phyloP scores from a whole-genome alignment of 2,113 vertebrate species.

The Lasiurus cinereus region DNA sequence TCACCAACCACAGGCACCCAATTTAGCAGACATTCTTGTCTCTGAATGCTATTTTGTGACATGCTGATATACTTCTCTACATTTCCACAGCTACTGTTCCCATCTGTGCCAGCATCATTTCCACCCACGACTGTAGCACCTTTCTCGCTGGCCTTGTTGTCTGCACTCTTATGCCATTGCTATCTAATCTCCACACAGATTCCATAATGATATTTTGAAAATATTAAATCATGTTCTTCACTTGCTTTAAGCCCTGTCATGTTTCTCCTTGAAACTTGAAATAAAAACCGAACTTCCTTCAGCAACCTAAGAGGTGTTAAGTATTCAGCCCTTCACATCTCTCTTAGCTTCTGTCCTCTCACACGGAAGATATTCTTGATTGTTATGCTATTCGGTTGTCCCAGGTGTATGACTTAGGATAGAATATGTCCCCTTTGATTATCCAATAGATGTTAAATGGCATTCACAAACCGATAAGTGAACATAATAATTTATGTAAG shows the following conservation, averaged over 20 bases:
- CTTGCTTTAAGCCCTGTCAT: background rate
- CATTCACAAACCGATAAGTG: background rate
- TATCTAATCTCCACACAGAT: background rate
- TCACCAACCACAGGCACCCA: accelerated
- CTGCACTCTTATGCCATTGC: background rate
- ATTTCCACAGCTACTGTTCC: background rate
- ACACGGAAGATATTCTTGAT: background rate
- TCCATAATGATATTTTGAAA: background rate
- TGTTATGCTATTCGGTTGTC: background rate
- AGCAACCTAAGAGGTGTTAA: background rate
- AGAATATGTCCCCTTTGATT: background rate
- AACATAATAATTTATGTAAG: background rate
- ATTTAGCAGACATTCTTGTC: background rate
- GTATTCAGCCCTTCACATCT: background rate
- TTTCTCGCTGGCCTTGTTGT: background rate
- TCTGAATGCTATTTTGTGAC: background rate
- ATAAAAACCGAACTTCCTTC: background rate
- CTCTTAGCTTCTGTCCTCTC: background rate
- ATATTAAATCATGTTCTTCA: background rate
- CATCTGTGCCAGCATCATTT: background rate
- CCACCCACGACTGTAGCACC: accelerated
- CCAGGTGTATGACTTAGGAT: background rate
- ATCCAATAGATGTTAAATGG: background rate
- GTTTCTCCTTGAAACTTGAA: background rate
- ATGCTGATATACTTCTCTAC: background rate